Evolutionary conservation across 2,888 invertebrate genomes (phyloP), one percentile per base, ranked within the genome.

Genomic region (Apodemia duryi): DNA sequence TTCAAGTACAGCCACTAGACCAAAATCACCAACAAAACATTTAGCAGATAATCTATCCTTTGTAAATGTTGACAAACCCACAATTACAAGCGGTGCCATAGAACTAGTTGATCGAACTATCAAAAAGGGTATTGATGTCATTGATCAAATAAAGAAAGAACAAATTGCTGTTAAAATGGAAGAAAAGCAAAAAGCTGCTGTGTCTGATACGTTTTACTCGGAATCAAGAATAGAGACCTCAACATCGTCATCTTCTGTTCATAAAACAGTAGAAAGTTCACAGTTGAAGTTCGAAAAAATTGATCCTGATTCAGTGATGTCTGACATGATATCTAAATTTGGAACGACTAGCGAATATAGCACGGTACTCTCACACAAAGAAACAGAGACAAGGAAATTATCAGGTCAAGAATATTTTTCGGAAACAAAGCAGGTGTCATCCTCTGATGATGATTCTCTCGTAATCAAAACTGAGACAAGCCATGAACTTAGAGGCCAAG

Each of bases 31-130:
- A 38, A 86, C 85, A 13, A 91, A 90, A 80, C 91, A 92, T 74
- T 73, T 90, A 70, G 86, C 86, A 28, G 92, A 91, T 71, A 90
- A 92, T 70, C 69, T 91, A 32, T 81, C 91, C 46, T 92, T 92
- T 70, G 81, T 92, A 6, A 92, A 91, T 71, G 88, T 92, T 43
- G 90, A 91, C 69, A 92, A 93, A 72, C 93, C 93, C 43, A 92
- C 92, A 35, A 82, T 91, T 46, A 93, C 92, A 0, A 92, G 84
- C 64, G 93, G 93, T 68, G 93, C 93, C 41, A 93, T 88, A 71
- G 93, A 93, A 75, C 79, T 93, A 43, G 93, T 93, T 11, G 93
- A 93, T 74, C 82, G 91, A 51, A 86, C 89, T 1, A 85, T 91
- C 28, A 89, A 91, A 76, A 91, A 86, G 68, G 90, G 90, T 64